Conservation (phyloP, 1,140 invertebrate genomes). For the Euwallacea similis region DNA sequence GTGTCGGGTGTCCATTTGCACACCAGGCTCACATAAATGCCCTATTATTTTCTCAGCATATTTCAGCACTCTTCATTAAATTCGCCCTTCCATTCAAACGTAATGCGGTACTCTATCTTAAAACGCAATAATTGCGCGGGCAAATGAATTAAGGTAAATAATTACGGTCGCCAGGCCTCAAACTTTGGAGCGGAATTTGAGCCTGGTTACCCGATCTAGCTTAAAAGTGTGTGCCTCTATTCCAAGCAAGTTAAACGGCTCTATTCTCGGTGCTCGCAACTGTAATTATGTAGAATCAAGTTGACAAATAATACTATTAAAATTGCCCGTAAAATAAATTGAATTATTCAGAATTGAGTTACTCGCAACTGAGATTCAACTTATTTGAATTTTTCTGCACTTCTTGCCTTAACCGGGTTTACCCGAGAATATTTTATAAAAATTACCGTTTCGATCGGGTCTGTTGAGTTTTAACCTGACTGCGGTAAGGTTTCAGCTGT, state of each 20-base stretch:
- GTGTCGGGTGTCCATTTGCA: no score
- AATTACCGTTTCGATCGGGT: no score
- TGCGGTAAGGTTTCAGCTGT: no score
- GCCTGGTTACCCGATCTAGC: constrained; percentile 13
- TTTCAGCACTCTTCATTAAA: no score
- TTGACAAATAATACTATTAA: constrained; percentile 41
- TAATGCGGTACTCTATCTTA: not conserved
- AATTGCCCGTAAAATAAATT: constrained; percentile 34
- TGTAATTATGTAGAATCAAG: constrained; percentile 37
- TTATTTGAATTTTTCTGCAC: no score
- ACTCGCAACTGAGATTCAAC: constrained; percentile 1
- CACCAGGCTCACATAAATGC: no score
- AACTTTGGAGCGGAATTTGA: constrained; percentile 16
- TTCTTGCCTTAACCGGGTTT: no score
- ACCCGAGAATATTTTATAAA: no score
- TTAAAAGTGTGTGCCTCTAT: constrained; percentile 16
- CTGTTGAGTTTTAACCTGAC: no score
- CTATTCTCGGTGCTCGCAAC: constrained; percentile 31
- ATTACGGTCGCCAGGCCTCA: constrained; percentile 17
- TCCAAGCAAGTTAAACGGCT: constrained; percentile 32
- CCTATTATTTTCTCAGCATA: no score
- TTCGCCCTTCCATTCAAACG: not conserved
- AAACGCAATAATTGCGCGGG: not conserved
- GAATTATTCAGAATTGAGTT: constrained; percentile 37
- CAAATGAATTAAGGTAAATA: constrained; percentile 29